Percentiles rank a stretch among this genome's conserved stretches.
phyloP scores from a whole-genome alignment of 2,113 vertebrate species.

The Agelaius phoeniceus region DNA sequence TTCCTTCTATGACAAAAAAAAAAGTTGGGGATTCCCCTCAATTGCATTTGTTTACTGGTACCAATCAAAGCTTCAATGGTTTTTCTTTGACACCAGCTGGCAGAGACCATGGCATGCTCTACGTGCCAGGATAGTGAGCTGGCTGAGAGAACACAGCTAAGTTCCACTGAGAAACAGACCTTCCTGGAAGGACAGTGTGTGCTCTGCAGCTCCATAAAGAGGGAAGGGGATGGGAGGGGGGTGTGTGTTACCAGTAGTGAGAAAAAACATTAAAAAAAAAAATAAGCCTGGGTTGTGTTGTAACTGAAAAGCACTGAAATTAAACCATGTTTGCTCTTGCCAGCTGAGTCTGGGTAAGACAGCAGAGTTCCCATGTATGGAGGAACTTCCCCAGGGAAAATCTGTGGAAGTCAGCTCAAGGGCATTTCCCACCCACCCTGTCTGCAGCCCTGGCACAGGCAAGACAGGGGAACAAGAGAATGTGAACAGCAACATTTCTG shows the following conservation, averaged over 20 bases:
- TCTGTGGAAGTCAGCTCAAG: neutral
- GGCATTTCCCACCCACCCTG: neutral
- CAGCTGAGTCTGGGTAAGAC: neutral
- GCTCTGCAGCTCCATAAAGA: neutral
- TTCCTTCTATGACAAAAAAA: neutral
- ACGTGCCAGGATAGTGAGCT: neutral
- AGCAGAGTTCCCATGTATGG: neutral
- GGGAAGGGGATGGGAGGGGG: neutral
- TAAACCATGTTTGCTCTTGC: neutral
- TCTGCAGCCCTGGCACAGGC: neutral
- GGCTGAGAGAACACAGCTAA: neutral
- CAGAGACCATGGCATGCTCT: neutral
- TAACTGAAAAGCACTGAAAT: neutral
- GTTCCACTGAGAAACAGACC: neutral
- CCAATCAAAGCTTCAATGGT: neutral
- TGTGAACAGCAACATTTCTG: neutral
- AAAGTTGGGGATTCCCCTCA: neutral
- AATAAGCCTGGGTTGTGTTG: neutral
- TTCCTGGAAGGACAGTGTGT: neutral
- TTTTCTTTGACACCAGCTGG: neutral
- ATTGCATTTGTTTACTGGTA: neutral
- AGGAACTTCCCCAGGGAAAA: neutral
- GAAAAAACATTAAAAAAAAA: neutral
- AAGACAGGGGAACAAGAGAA: neutral
- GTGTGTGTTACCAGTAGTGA: neutral